These are phyloP conservation scores for Barnardius zonarius DNA, from an alignment of 2,113 vertebrate genomes.

Conservation along the genomic window DNA sequence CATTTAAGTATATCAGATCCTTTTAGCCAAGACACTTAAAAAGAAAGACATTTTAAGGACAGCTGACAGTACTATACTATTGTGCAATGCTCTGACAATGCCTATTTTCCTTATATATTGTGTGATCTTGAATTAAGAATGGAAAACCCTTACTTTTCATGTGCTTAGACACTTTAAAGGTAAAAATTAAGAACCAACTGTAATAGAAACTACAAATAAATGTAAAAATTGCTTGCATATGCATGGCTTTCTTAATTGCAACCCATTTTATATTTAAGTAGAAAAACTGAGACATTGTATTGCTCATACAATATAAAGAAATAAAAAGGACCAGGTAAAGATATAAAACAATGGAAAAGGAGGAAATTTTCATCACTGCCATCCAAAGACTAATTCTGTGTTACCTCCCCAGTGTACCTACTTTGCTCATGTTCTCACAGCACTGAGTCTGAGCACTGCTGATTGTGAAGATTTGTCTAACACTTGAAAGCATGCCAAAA, in stretches of 20 bases:
- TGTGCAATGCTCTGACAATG: not conserved
- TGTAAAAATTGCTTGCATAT: not conserved
- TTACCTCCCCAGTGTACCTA: not conserved
- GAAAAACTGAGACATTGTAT: not conserved
- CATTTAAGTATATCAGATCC: not conserved
- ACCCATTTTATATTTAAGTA: not conserved
- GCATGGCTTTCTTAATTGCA: not conserved
- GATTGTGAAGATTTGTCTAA: not conserved
- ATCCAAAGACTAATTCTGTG: not conserved
- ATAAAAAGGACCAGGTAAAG: not conserved
- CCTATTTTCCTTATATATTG: not conserved
- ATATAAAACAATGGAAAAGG: not conserved
- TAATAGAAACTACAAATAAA: not conserved
- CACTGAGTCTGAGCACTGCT: not conserved
- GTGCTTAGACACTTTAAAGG: slow-evolving; percentile 26
- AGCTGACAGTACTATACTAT: not conserved
- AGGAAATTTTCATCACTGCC: not conserved
- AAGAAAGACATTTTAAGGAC: slow-evolving; percentile 9
- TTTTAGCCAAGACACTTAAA: not conserved
- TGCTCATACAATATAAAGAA: not conserved
- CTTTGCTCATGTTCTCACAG: not conserved
- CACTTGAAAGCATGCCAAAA: slow-evolving; percentile 12
- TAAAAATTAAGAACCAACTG: not conserved
- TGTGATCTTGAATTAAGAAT: slow-evolving; percentile 28
- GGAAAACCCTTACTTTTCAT: slow-evolving; percentile 14